phyloP scores from a whole-genome alignment of 1,140 invertebrate species.

The Solenopsis invicta region DNA sequence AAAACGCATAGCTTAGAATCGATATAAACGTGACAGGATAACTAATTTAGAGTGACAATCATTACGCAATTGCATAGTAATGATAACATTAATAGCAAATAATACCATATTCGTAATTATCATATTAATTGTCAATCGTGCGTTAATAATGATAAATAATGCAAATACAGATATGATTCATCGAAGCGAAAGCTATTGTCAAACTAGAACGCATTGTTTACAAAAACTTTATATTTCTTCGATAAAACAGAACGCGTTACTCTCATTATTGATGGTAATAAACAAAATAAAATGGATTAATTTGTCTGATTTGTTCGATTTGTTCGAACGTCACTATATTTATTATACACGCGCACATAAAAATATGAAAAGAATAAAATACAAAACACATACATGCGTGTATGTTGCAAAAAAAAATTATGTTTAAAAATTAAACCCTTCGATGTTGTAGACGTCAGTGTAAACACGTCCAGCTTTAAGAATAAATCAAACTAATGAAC shows the following conservation, averaged over 20 bases:
- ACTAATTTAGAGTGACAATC: conserved; percentile 51
- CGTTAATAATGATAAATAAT: conserved; percentile 28
- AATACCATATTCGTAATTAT: conserved; percentile 24
- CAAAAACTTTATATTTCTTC: background rate
- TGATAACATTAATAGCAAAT: conserved; percentile 51
- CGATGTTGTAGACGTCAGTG: too few relatives aligned
- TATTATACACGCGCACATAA: background rate
- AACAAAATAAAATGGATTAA: background rate
- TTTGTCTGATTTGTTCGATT: background rate
- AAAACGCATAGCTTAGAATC: conserved; percentile 39
- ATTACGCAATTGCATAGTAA: conserved; percentile 43
- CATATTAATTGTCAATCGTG: conserved; percentile 32
- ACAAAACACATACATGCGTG: background rate
- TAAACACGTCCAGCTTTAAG: too few relatives aligned
- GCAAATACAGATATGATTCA: background rate
- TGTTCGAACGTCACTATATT: background rate
- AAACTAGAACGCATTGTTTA: background rate
- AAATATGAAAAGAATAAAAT: background rate
- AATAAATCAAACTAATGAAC: too few relatives aligned
- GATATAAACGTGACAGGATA: conserved; percentile 14
- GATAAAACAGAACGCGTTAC: background rate
- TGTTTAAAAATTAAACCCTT: background rate
- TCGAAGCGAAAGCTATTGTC: background rate
- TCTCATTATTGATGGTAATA: background rate
- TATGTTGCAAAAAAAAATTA: background rate